phyloP scores from a whole-genome alignment of 2,888 invertebrate species.

The Drosophila anomelani region DNA sequence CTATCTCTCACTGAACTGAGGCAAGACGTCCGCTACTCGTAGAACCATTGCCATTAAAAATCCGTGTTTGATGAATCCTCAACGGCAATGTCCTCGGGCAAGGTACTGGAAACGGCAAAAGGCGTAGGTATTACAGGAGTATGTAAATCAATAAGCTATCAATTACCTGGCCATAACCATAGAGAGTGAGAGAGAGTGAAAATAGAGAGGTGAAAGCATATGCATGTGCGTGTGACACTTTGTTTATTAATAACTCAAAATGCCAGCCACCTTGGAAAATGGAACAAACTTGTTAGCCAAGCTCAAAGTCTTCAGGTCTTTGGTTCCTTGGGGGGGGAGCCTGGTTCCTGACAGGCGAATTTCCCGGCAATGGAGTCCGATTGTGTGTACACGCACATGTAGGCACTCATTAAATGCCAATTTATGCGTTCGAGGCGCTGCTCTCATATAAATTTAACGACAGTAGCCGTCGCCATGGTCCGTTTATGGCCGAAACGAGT shows the following conservation, averaged over 20 bases:
- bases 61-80: neutral
- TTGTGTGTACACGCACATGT: constrained; percentile 24
- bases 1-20: neutral
- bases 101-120: neutral
- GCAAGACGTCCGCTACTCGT: neutral
- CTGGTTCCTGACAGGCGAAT: constrained; percentile 54
- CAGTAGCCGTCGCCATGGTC: constrained; percentile 7
- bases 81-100: no score
- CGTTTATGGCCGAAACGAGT: constrained; percentile 29
- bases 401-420: constrained; percentile 39
- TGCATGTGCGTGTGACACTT: constrained; percentile 44
- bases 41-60: neutral
- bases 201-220: constrained; percentile 16
- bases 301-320: constrained; percentile 41
- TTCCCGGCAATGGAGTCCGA: constrained; percentile 49
- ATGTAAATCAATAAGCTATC: constrained; percentile 63
- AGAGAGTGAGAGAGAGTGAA: neutral
- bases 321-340: neutral
- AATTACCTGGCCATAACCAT: constrained; percentile 46
- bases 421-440: constrained; percentile 33
- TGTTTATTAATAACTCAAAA: constrained; percentile 72
- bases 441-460: constrained; percentile 22
- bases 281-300: constrained; percentile 62
- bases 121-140: neutral
- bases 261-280: constrained; percentile 48